Base-by-base conservation (phyloP, 2,888 invertebrate species). In the Sicus ferrugineus region DNA sequence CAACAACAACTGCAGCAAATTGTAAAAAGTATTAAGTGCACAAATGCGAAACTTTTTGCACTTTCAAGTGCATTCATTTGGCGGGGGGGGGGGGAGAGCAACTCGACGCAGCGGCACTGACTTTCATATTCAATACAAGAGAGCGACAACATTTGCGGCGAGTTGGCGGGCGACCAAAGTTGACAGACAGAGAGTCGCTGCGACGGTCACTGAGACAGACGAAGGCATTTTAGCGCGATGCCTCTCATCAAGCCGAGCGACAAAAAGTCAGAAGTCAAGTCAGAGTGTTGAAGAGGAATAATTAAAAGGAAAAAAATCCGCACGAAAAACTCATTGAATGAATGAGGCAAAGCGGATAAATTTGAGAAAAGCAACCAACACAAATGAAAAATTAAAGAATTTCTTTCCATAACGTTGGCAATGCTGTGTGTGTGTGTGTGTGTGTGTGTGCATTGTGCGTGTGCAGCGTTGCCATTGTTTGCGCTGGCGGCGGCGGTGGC, bases 1-100 rank as follows among this genome's bases (percentile, higher is more conserved):
- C 30, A 54, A 54, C 7, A 23, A 3, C 19, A 26, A 26, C 16
- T n/a, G 23, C 54, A 46, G 26, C 48, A 26, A 62, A 28, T 28
- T 16, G 31, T 16, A 23, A 11, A 38, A 54, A 52, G 54, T n/a
- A 38, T 16, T 38, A n/a, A 64, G 34, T 34, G 42, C 23, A 58
- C 11, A 59, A 14, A 46, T 11, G 46, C 31, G 48, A 23, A 19
- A 28, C 14, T 42, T 21, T 67, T 42, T 31, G 16, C 58, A 67
- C 21, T 67, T 67, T 59, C 67, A 67, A 67, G 67, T 58, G 58
- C 67, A 67, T 58, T 30, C 58, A 67, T 30, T 46, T 48, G 48
- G 58, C 26, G 46, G 23, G 38, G 14, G 38, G 46, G 9, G 46
- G 3, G 9, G 46, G 5, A 6, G 19, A 46, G 23, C n/a, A 52